Evolutionary conservation across 2,888 invertebrate genomes (phyloP), one percentile per base, ranked within the genome.

Genomic region (Lasioglossum marginatum): DNA sequence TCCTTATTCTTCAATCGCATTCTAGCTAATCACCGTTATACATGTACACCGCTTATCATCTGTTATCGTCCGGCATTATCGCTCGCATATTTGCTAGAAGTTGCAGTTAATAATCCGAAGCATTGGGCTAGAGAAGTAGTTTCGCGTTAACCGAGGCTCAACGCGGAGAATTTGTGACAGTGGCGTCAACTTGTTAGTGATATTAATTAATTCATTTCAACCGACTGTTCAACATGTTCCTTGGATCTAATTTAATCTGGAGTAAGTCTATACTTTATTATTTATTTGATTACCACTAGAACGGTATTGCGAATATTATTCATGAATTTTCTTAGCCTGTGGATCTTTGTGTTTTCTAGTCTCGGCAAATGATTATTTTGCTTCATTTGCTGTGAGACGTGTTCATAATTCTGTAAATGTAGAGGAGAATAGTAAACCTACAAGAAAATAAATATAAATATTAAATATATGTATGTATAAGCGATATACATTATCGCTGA

Each of bases 51-150:
- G 31, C 31, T 63, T 63, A 85, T 85, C 85, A 76, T 27, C n/a
- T 19, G 66, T 84, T 83, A 77, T 83, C 83, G 63, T 34, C 40
- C 40, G 5, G n/a, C 1, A 48, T 70, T 52, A 68, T 77, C 70
- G 48, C 40, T 4, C 72, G n/a, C 76, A 85, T 85, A 85, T 76
- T 85, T 75, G 45, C 63, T n/a, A 27, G 57, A n/a, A 14, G 16
- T n/a, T 31, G 60, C 40, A 70, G 70, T 40, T 70, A 40, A 70
- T 71, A 78, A 19, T 71, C 52, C 23, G 23, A 23, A 40, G n/a
- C 4, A 52, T 31, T 31, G 31, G 19, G 23, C 6, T 14, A 78
- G n/a, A 70, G 27, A 23, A 43, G 40, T 31, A 40, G 52, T 57
- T 19, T 10, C 12, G 14, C 57, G 19, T 19, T 37, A 23, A 4